These are phyloP conservation scores for Empis livida DNA, from an alignment of 2,888 invertebrate genomes.

Conservation along the genomic window DNA sequence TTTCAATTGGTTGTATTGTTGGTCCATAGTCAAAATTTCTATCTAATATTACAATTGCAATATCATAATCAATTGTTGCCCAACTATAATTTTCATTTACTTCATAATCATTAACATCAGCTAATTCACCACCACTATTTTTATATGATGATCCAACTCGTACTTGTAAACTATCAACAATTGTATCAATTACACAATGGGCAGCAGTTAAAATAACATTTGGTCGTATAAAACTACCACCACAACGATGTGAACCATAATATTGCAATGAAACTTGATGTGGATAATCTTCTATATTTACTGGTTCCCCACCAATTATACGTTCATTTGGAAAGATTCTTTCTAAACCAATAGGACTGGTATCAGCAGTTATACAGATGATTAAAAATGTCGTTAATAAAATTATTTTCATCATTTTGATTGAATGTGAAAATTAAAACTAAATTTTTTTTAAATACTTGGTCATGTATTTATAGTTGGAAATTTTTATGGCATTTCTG, in stretches of 20 bases:
- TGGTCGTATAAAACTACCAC: slow-evolving; percentile 37
- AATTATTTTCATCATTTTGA: too few species aligned
- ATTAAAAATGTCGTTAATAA: too few species aligned
- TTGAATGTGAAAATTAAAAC: too few species aligned
- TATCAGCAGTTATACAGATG: neutral
- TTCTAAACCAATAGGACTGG: slow-evolving; percentile 4
- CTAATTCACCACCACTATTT: slow-evolving; percentile 6
- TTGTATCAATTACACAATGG: slow-evolving; percentile 36
- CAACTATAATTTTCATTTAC: slow-evolving; percentile 36
- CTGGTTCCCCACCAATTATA: slow-evolving; percentile 13
- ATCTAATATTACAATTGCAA: slow-evolving; percentile 39
- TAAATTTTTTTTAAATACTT: too few species aligned
- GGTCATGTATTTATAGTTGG: too few species aligned
- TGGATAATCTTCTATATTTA: slow-evolving; percentile 10
- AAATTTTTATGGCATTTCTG: too few species aligned
- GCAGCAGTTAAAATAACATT: slow-evolving; percentile 39
- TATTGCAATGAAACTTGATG: slow-evolving; percentile 9
- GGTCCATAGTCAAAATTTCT: slow-evolving; percentile 32
- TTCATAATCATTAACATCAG: neutral
- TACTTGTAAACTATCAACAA: neutral
- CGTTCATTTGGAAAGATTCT: slow-evolving; percentile 8
- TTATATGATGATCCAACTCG: slow-evolving; percentile 38
- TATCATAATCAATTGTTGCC: slow-evolving; percentile 37
- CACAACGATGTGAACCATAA: slow-evolving; percentile 37
- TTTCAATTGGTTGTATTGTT: slow-evolving; percentile 30